Evolutionary conservation across 2,888 invertebrate genomes (phyloP).

Genomic region (Thymelicus acteon): DNA sequence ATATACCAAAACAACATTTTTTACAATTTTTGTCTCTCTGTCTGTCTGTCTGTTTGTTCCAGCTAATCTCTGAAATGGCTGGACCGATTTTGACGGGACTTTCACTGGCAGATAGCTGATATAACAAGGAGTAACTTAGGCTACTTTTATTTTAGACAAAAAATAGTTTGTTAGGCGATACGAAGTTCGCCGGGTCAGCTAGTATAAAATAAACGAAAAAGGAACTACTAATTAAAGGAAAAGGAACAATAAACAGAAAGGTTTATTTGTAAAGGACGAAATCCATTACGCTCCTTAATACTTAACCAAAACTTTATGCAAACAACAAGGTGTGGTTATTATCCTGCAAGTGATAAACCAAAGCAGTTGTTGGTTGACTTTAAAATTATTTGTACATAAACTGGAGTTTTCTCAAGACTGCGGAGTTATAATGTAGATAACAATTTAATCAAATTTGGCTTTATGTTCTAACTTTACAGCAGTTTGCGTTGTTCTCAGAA

Average conservation of each 20-base stretch:
- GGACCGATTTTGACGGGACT: no score
- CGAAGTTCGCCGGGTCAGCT: no score
- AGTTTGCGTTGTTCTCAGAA: constrained; percentile 20
- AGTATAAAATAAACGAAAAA: no score
- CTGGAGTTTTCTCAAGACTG: constrained; percentile 15
- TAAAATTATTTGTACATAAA: constrained; percentile 16
- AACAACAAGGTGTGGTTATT: constrained; percentile 5
- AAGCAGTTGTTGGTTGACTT: constrained; percentile 10
- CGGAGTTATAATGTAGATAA: constrained; percentile 20
- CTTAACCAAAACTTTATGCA: not conserved
- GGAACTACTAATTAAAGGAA: no score
- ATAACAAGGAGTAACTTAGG: no score
- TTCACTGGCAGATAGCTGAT: no score
- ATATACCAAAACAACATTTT: no score
- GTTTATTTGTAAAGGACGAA: constrained; percentile 1
- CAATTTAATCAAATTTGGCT: constrained; percentile 33
- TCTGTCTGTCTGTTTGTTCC: no score
- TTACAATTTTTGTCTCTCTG: no score
- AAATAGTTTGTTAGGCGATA: no score
- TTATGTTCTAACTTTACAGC: constrained; percentile 15
- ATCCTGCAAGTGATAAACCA: constrained; percentile 7
- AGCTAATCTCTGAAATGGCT: no score
- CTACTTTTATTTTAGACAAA: no score
- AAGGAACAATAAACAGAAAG: not conserved
- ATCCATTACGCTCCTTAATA: not conserved